phyloP scores from a whole-genome alignment of 2,797 vertebrate genomes.

The Petrocephalus schoutedeni region DNA sequence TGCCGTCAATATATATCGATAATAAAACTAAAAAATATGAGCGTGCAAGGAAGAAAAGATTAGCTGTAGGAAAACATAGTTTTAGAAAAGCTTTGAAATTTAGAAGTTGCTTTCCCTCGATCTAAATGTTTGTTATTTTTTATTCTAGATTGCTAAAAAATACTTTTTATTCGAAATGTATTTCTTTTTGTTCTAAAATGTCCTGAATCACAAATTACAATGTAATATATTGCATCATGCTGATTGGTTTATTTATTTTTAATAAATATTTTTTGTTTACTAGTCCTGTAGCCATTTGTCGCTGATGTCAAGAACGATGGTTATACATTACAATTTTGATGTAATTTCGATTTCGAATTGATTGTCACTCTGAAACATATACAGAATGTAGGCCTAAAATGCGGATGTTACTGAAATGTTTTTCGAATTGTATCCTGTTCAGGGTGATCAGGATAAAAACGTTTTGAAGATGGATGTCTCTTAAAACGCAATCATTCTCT shows the following conservation, averaged over 20 bases:
- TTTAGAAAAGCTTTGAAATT: constrained; percentile 8
- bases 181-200: neutral
- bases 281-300: neutral
- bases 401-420: neutral
- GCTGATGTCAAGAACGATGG: neutral
- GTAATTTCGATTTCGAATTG: neutral
- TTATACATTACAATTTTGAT: neutral
- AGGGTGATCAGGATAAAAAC: neutral
- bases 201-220: neutral
- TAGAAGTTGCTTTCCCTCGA: neutral
- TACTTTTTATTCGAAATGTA: constrained; percentile 2
- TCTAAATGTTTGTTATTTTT: neutral
- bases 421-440: neutral
- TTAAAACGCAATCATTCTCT: neutral
- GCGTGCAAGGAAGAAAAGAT: neutral
- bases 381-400: neutral
- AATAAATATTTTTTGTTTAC: constrained; percentile 15
- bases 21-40: constrained; percentile 8
- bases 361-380: neutral
- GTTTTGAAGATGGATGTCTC: neutral
- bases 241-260: constrained; percentile 2
- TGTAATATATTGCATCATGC: constrained; percentile 9
- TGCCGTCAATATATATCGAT: neutral
- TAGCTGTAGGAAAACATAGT: neutral
- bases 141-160: neutral